Percentiles rank a stretch among this genome's conserved stretches.
Conservation (phyloP, 1,140 invertebrate genomes). For the Contarinia nasturtii region DNA sequence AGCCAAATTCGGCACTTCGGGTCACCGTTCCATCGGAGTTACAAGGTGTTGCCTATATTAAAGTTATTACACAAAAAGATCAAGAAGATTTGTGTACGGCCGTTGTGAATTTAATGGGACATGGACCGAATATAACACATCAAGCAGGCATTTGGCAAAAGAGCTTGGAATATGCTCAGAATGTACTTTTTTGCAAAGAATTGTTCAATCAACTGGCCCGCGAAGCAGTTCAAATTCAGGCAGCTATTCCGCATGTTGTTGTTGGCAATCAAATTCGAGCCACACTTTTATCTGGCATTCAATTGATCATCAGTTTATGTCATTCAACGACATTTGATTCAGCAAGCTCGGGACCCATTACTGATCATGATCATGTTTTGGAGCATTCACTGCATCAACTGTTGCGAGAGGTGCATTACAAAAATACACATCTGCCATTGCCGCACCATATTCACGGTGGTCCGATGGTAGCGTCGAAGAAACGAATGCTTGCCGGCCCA, state of each 20-base stretch:
- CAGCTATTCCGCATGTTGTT: slow-evolving; percentile 87
- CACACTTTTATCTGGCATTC: slow-evolving; percentile 83
- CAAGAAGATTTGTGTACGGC: slow-evolving; percentile 67
- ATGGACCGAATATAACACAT: slow-evolving; percentile 40
- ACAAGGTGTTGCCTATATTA: slow-evolving; percentile 89
- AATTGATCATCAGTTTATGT: slow-evolving; percentile 60
- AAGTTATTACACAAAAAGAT: slow-evolving; percentile 84
- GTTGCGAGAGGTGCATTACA: slow-evolving; percentile 75
- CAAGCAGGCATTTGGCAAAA: slow-evolving; percentile 74
- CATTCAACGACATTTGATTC: slow-evolving; percentile 50
- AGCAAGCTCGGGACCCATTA: slow-evolving; percentile 40
- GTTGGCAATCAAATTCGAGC: slow-evolving; percentile 94
- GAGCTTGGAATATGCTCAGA: slow-evolving; percentile 87
- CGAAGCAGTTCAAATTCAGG: slow-evolving; percentile 83
- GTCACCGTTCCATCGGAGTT: slow-evolving; percentile 85
- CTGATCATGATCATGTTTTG: slow-evolving; percentile 84
- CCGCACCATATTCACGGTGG: slow-evolving; percentile 78
- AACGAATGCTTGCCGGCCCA: slow-evolving; percentile 74
- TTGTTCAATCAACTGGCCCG: slow-evolving; percentile 84
- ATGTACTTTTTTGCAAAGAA: slow-evolving; percentile 95
- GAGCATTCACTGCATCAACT: slow-evolving; percentile 92
- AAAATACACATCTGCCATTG: slow-evolving; percentile 81
- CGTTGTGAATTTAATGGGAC: slow-evolving; percentile 48
- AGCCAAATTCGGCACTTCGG: slow-evolving; percentile 59
- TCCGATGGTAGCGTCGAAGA: slow-evolving; percentile 75